Conservation (phyloP, 1,140 invertebrate species). For the Pomacea maculata region DNA sequence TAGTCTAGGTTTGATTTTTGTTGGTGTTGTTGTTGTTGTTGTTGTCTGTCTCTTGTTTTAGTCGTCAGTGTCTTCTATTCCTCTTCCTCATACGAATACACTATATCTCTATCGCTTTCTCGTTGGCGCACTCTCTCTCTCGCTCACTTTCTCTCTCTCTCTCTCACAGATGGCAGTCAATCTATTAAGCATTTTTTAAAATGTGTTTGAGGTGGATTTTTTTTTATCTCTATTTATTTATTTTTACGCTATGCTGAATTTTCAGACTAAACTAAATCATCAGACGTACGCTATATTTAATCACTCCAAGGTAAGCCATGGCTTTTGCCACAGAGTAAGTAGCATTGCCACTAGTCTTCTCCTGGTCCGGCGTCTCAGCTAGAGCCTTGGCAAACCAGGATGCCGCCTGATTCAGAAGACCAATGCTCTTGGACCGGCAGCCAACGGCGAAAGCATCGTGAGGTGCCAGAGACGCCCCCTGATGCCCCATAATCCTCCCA, state of each 20-base stretch:
- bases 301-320: neutral
- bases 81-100: neutral
- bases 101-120: neutral
- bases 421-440: neutral
- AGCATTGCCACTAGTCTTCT: neutral
- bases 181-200: no score
- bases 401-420: neutral
- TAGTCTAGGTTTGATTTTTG: no score
- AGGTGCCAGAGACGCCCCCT: conserved; percentile 2
- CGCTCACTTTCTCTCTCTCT: neutral
- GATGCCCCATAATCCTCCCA: conserved; percentile 13
- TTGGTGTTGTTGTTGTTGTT: no score
- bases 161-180: neutral
- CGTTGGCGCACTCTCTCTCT: neutral
- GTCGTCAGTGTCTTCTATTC: no score
- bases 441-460: conserved; percentile 17
- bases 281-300: conserved; percentile 5
- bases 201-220: no score
- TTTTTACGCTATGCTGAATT: no score
- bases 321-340: conserved; percentile 1
- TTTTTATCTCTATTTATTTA: no score
- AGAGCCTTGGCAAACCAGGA: conserved; percentile 11
- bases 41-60: no score
- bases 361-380: neutral
- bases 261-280: no score